These are phyloP conservation scores for Catocala fraxini DNA, from an alignment of 2,888 invertebrate species.

Conservation along the genomic window DNA sequence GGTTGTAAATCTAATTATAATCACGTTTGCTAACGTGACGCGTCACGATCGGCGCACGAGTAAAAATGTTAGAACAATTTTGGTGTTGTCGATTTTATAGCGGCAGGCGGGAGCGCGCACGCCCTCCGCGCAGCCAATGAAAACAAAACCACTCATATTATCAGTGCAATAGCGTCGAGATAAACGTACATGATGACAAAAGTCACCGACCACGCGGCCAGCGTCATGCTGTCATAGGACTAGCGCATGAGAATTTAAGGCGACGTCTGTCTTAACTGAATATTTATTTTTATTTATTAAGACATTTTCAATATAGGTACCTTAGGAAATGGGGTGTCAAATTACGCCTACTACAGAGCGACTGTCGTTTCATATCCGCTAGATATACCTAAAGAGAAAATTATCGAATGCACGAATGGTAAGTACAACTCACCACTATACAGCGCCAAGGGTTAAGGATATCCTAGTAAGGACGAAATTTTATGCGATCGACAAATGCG, in stretches of 20 bases:
- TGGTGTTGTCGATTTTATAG: conserved; percentile 67
- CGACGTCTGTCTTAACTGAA: conserved; percentile 46
- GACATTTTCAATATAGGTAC: not conserved
- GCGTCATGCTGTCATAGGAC: conserved; percentile 63
- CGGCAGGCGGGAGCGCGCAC: conserved; percentile 72
- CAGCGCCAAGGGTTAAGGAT: no score
- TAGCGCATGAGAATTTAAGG: conserved; percentile 76
- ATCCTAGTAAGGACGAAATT: no score
- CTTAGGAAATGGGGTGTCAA: not conserved
- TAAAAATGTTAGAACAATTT: conserved; percentile 60
- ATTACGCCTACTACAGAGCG: not conserved
- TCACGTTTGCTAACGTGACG: conserved; percentile 47
- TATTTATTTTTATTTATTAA: conserved; percentile 3
- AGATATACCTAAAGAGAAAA: no score
- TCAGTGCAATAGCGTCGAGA: conserved; percentile 60
- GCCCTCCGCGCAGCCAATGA: conserved; percentile 80
- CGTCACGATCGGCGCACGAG: conserved; percentile 55
- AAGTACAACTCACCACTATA: no score
- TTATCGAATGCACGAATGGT: no score
- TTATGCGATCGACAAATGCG: no score
- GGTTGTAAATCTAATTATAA: conserved; percentile 36
- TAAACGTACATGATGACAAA: conserved; percentile 60
- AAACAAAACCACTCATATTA: conserved; percentile 61
- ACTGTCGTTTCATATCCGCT: not conserved
- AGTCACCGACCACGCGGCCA: conserved; percentile 72